Evolutionary conservation across 1,140 invertebrate genomes (phyloP).

Genomic region (Drosophila albomicans): DNA sequence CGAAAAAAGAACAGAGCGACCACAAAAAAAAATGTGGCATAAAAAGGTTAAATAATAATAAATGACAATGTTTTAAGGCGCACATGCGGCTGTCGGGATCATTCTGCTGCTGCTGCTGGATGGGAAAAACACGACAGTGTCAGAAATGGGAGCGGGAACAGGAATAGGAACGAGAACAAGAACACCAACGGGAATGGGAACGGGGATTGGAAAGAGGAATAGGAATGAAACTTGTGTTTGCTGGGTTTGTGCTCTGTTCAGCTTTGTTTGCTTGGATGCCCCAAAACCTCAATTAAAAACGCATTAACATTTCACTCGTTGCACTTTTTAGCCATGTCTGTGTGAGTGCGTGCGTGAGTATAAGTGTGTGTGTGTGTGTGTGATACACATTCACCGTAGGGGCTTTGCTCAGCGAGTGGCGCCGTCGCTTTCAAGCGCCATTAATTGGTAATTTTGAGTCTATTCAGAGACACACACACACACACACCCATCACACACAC

Average conservation of each 20-base stretch:
- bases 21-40: conserved; percentile 21
- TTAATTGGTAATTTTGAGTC: conserved; percentile 76
- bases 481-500: conserved; percentile 41
- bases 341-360: conserved; percentile 36
- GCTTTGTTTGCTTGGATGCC: conserved; percentile 65
- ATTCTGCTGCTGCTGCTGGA: conserved; percentile 4
- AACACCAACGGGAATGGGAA: conserved; percentile 21
- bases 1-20: conserved; percentile 5
- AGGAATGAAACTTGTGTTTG: conserved; percentile 24
- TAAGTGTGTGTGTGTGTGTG: conserved; percentile 35
- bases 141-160: background rate
- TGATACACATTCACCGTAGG: conserved; percentile 76
- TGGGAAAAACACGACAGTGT: background rate
- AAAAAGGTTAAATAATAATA: conserved; percentile 76
- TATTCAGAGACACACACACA: conserved; percentile 31
- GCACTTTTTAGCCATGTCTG: conserved; percentile 53
- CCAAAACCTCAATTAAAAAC: conserved; percentile 84
- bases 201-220: conserved; percentile 4
- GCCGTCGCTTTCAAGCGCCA: conserved; percentile 72
- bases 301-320: conserved; percentile 83
- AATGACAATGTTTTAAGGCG: conserved; percentile 74
- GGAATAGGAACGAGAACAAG: background rate
- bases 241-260: conserved; percentile 12
- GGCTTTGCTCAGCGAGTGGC: conserved; percentile 64
- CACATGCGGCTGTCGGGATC: conserved; percentile 51